Evolutionary conservation across 2,797 vertebrate genomes (phyloP).

Genomic region (Cryptoprocta ferox): DNA sequence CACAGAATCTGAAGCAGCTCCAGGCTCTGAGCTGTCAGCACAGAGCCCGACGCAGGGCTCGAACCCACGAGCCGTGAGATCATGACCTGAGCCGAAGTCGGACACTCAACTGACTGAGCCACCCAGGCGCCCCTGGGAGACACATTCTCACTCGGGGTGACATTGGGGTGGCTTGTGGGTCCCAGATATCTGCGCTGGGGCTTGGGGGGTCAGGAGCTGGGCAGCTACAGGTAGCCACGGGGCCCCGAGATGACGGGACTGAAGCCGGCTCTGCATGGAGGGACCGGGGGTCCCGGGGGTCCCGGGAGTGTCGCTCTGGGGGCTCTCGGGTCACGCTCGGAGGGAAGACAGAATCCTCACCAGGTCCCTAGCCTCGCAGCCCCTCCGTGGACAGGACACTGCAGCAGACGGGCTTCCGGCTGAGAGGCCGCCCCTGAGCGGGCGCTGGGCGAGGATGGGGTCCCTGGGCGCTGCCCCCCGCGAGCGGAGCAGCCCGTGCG

Average conservation of each 20-base stretch:
- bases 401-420: background rate
- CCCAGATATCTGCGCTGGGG: background rate
- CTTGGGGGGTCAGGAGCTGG: background rate
- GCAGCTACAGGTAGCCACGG: background rate
- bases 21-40: too few relatives aligned
- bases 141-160: background rate
- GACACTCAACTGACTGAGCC: too few relatives aligned
- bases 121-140: too few relatives aligned
- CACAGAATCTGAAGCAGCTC: too few relatives aligned
- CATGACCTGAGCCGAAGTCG: too few relatives aligned
- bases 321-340: background rate
- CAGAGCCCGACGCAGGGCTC: too few relatives aligned
- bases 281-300: background rate
- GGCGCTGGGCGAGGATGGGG: rapidly evolving
- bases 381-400: rapidly evolving
- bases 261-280: too few relatives aligned
- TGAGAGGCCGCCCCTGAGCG: rapidly evolving
- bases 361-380: rapidly evolving
- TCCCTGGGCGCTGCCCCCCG: rapidly evolving
- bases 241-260: background rate
- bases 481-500: background rate
- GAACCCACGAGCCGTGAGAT: too few relatives aligned
- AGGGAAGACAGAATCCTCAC: background rate
- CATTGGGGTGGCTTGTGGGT: background rate
- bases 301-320: rapidly evolving